phyloP scores from a whole-genome alignment of 2,113 vertebrate species.

The Zapornia atra region DNA sequence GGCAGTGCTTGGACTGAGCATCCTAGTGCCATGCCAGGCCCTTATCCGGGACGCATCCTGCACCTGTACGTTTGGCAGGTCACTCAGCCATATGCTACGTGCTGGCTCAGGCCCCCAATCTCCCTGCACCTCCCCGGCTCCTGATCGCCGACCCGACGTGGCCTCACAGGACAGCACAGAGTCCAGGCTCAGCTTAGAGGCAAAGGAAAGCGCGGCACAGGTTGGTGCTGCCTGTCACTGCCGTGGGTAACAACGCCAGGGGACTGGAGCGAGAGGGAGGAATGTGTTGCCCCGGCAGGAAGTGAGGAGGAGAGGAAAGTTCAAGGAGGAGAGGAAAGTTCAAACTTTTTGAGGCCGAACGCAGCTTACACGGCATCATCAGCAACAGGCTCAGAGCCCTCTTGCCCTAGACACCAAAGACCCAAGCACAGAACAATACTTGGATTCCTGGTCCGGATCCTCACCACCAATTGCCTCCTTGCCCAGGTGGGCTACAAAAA shows the following conservation, averaged over 20 bases:
- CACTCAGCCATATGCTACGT: neutral
- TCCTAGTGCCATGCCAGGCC: neutral
- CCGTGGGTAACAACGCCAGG: rapidly evolving
- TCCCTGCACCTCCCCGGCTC: neutral
- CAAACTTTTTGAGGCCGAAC: neutral
- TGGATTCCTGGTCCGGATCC: neutral
- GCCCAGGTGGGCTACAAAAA: neutral
- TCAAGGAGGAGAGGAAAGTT: neutral
- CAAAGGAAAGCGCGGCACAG: rapidly evolving
- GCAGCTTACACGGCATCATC: neutral
- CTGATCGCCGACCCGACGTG: rapidly evolving
- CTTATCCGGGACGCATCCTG: neutral
- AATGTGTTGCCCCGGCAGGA: rapidly evolving
- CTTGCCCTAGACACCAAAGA: neutral
- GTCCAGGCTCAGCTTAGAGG: neutral
- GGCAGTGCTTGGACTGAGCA: neutral
- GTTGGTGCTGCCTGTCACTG: rapidly evolving
- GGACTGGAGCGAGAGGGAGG: neutral
- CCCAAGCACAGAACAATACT: neutral
- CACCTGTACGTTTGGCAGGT: neutral
- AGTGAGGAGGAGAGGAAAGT: neutral
- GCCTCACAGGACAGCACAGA: neutral
- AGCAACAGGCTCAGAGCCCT: neutral
- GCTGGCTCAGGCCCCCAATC: neutral
- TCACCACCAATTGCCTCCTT: rapidly evolving